These are phyloP conservation scores for Nebria ingens DNA, from an alignment of 1,140 invertebrate genomes.

Conservation along the genomic window DNA sequence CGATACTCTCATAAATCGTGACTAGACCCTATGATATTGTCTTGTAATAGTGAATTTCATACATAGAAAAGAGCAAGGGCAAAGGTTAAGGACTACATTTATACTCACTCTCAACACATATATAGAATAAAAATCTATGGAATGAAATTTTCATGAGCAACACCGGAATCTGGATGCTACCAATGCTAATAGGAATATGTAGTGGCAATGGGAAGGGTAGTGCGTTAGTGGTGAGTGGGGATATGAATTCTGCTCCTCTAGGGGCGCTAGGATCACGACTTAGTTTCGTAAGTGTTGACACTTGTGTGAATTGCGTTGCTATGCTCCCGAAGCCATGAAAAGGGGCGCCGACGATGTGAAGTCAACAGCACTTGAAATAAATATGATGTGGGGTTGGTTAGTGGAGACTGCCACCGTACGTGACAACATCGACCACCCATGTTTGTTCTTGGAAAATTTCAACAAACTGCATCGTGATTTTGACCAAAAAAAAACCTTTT, in stretches of 20 bases:
- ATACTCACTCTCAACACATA: neutral
- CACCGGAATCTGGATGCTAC: too few relatives aligned
- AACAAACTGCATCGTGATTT: constrained; percentile 2
- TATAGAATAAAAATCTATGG: neutral
- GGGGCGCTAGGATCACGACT: constrained; percentile 31
- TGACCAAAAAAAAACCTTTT: neutral
- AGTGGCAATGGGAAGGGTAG: neutral
- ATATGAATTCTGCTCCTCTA: neutral
- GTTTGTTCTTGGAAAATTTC: neutral
- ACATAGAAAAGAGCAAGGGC: neutral
- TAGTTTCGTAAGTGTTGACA: constrained; percentile 32
- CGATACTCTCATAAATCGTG: neutral
- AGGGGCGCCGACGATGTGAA: constrained; percentile 32
- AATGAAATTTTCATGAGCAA: constrained; percentile 2
- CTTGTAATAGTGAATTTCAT: constrained; percentile 1
- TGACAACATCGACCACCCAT: neutral
- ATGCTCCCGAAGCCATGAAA: constrained; percentile 19
- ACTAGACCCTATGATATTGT: neutral
- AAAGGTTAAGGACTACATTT: neutral
- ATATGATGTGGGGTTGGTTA: neutral
- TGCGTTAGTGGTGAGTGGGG: too few relatives aligned
- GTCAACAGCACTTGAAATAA: constrained; percentile 24
- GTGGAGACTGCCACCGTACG: neutral
- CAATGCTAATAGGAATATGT: too few relatives aligned
- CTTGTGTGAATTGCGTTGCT: constrained; percentile 22